Conservation (phyloP, 2,113 vertebrate species). For the Cochlearius cochlearius region DNA sequence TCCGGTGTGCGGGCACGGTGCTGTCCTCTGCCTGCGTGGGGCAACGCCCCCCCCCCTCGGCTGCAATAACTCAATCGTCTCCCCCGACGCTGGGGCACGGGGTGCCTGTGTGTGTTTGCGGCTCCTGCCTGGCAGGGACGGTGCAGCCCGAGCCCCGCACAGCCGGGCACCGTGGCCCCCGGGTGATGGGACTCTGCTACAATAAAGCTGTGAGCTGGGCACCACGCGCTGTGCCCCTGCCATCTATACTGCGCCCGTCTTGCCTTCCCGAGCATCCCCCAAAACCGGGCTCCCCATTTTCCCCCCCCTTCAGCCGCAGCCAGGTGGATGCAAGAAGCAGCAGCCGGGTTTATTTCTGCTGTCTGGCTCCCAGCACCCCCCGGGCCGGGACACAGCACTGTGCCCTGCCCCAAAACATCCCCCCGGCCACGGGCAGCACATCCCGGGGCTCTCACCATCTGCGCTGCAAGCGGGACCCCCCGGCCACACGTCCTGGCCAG, state of each 20-base stretch:
- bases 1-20: accelerated
- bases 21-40: not conserved
- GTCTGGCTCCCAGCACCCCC: not conserved
- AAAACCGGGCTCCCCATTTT: accelerated
- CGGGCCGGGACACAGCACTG: accelerated
- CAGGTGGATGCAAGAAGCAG: not conserved
- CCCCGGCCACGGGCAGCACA: accelerated
- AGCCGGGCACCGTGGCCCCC: not conserved
- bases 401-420: not conserved
- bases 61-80: not conserved
- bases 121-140: not conserved
- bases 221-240: not conserved
- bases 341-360: not conserved
- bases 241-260: accelerated
- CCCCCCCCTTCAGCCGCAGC: not conserved
- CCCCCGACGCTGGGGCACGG: not conserved
- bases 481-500: accelerated
- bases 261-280: not conserved
- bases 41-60: no score
- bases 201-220: constrained; percentile 36
- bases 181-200: not conserved
- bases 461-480: not conserved
- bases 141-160: not conserved
- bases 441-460: accelerated
- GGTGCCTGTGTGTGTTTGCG: not conserved